A percentile compares a stretch with the other conserved stretches of the same genome.
Evolutionary conservation across 2,797 vertebrate genomes (phyloP).

Genomic region (Pseudomugil tenellus): DNA sequence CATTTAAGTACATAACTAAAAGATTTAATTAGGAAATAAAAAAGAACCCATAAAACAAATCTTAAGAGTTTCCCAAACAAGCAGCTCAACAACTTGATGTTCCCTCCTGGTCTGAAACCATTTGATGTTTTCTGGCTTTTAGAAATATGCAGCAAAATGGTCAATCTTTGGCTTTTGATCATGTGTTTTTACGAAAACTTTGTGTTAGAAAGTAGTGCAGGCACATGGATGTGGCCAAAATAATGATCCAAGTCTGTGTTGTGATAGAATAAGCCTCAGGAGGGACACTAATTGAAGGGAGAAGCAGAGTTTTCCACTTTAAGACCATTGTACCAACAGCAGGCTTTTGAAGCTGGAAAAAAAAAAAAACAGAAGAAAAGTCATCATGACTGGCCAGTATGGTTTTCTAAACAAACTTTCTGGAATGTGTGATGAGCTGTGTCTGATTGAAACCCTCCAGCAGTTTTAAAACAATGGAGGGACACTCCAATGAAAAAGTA

Average conservation of each 20-base stretch:
- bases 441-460: slow-evolving; percentile 18
- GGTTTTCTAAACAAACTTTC: slow-evolving; percentile 22
- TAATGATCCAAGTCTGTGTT: slow-evolving; percentile 5
- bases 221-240: not conserved
- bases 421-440: slow-evolving; percentile 29
- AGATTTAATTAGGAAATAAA: not conserved
- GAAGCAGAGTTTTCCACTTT: not conserved
- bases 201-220: not conserved
- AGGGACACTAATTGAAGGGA: slow-evolving; percentile 12
- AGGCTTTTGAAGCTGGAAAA: not conserved
- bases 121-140: slow-evolving; percentile 50
- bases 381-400: not conserved
- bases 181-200: slow-evolving; percentile 14
- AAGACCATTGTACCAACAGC: not conserved
- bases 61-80: not conserved
- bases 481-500: slow-evolving; percentile 29
- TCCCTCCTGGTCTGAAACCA: slow-evolving; percentile 43
- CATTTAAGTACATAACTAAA: not conserved
- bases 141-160: slow-evolving; percentile 17
- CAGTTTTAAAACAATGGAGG: slow-evolving; percentile 38
- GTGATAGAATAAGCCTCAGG: not conserved
- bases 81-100: slow-evolving; percentile 41
- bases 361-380: not conserved
- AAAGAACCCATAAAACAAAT: not conserved
- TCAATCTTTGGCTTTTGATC: slow-evolving; percentile 24